Base-by-base conservation (phyloP, 1,140 invertebrate genomes). In the Pomacea maculata region DNA sequence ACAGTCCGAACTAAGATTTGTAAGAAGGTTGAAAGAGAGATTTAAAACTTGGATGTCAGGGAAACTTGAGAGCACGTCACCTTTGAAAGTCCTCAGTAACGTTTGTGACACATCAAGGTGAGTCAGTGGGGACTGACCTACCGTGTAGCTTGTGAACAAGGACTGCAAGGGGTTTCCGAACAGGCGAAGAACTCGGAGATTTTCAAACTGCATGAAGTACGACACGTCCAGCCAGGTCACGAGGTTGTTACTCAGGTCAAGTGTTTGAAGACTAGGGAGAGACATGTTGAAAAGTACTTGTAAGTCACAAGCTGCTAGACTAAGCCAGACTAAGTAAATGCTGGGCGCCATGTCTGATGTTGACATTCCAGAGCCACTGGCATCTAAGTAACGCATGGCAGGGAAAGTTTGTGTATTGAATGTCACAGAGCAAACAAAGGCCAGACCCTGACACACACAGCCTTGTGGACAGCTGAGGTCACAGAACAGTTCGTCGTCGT, bases 391-490 rank as follows among this genome's bases (percentile, higher is more conserved):
- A 25, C 67, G 21, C 12, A 70, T 11, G 0, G 25, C 57, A 54
- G 57, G 29, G n/a, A 65, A 68, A 19, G 25, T 54, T 4, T 55
- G 64, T 21, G 52, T 45, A 14, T 25, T n/a, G 19, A 78, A 52
- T 21, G 21, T 25, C 25, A 34, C 25, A 17, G 71, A 19, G 45
- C 79, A 80, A 6, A 29, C 65, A n/a, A 75, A 52, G 5, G 72
- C 25, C 55, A 34, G 57, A 75, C 61, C 73, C 70, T n/a, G 34
- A 63, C 74, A 83, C 14, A 52, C 52, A 55, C 78, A 83, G 57
- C 45, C 71, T 88, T 55, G 85, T 90, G 67, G 67, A 12, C 67
- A 70, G 67, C 29, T 34, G 11, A 34, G n/a, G 9, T 78, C 19
- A 75, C 75, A 83, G 19, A 80, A 71, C 70, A 73, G 14, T 52